phyloP scores from a whole-genome alignment of 2,113 vertebrate genomes.

The Percopsis transmontana region DNA sequence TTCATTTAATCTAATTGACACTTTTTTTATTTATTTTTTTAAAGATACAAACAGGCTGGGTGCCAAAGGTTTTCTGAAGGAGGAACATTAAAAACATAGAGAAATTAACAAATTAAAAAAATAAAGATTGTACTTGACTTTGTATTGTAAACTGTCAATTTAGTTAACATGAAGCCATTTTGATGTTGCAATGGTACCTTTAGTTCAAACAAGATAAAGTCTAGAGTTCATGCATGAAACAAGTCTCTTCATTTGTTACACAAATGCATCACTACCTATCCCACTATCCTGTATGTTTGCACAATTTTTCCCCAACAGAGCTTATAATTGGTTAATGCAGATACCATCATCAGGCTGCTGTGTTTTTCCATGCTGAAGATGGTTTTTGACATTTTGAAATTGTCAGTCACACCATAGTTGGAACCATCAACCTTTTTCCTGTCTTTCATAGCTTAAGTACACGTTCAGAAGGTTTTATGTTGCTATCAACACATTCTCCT shows the following conservation, averaged over 20 bases:
- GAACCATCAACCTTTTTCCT: no score
- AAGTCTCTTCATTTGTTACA: conserved; percentile 48
- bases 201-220: conserved; percentile 69
- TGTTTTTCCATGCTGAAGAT: no score
- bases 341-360: no score
- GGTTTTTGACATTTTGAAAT: no score
- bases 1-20: neutral
- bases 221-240: conserved; percentile 65
- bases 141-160: conserved; percentile 15
- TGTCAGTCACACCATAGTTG: no score
- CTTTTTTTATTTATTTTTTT: neutral
- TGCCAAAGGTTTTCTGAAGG: neutral
- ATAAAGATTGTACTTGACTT: conserved; percentile 15
- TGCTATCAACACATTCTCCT: no score
- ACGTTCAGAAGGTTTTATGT: no score
- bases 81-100: neutral
- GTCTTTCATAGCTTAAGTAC: no score
- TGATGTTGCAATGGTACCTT: conserved; percentile 58
- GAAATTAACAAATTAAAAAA: neutral
- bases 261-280: neutral
- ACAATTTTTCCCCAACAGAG: no score
- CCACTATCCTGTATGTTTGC: no score
- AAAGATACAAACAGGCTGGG: neutral
- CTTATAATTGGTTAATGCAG: no score
- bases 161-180: conserved; percentile 40